Evolutionary conservation across 2,888 invertebrate genomes (phyloP).

Genomic region (Epinotia nisella): DNA sequence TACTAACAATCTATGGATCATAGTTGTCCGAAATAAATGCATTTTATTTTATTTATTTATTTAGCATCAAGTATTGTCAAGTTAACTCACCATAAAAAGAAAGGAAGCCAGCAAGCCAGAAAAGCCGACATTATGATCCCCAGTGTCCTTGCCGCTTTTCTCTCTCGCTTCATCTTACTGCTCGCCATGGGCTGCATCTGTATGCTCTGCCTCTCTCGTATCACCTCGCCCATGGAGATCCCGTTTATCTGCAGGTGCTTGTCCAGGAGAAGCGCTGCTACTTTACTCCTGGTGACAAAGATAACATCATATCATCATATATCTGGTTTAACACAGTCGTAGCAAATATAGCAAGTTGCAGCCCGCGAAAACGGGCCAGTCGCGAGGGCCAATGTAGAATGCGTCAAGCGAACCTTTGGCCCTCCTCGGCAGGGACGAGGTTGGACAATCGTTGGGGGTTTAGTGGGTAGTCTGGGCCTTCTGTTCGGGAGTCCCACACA

Average conservation of each 20-base stretch:
- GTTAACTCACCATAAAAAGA: slow-evolving; percentile 93
- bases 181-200: slow-evolving; percentile 91
- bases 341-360: no score
- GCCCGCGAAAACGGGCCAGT: no score
- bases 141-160: slow-evolving; percentile 96
- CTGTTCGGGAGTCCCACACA: no score
- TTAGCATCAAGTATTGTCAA: slow-evolving; percentile 19
- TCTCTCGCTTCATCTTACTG: slow-evolving; percentile 94
- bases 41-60: no score
- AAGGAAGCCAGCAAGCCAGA: slow-evolving; percentile 97
- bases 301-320: slow-evolving; percentile 33
- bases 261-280: slow-evolving; percentile 93
- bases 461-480: no score
- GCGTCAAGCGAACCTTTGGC: no score
- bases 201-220: slow-evolving; percentile 86
- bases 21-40: no score
- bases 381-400: no score
- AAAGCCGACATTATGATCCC: slow-evolving; percentile 99
- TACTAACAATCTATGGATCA: no score
- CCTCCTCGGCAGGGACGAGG: no score
- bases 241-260: slow-evolving; percentile 96
- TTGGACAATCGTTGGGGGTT: no score
- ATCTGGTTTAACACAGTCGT: no score
- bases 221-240: slow-evolving; percentile 88
- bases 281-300: slow-evolving; percentile 89